Percentiles rank a stretch among this genome's conserved stretches.
These are phyloP conservation scores for Mormyrus proboscirostris DNA, from an alignment of 2,797 vertebrate genomes.

Conservation along the genomic window DNA sequence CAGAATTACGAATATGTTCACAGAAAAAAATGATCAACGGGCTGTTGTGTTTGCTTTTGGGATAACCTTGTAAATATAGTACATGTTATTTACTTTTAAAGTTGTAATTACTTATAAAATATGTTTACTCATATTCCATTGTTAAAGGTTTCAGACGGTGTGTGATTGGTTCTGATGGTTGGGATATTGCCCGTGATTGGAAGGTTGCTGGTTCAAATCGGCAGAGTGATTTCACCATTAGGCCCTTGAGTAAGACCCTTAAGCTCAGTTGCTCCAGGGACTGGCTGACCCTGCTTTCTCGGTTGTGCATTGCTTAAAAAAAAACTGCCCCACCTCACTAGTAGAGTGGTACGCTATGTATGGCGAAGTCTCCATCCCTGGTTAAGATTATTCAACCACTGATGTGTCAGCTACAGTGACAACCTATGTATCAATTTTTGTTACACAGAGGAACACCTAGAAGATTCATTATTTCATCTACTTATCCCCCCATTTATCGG, in stretches of 20 bases:
- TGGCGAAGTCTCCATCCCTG: not conserved
- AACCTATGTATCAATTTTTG: not conserved
- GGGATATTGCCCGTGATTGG: not conserved
- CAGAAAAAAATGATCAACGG: not conserved
- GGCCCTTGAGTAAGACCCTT: not conserved
- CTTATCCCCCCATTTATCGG: not conserved
- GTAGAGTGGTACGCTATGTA: not conserved
- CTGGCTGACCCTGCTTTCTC: not conserved
- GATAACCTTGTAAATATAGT: too few relatives aligned
- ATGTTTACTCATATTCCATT: not conserved
- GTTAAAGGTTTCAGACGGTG: not conserved
- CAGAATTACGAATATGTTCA: not conserved
- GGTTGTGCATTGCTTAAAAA: not conserved
- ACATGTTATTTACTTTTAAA: too few relatives aligned
- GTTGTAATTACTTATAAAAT: too few relatives aligned
- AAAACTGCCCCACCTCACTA: too few relatives aligned
- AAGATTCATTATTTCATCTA: not conserved
- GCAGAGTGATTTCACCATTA: not conserved
- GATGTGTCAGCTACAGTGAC: not conserved
- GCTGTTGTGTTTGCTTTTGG: not conserved
- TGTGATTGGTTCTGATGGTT: not conserved
- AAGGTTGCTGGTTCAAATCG: not conserved
- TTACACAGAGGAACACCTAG: not conserved
- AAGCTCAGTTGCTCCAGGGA: not conserved
- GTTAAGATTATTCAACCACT: not conserved